Conservation (phyloP, 2,797 vertebrate species). For the Poeciliopsis infans region DNA sequence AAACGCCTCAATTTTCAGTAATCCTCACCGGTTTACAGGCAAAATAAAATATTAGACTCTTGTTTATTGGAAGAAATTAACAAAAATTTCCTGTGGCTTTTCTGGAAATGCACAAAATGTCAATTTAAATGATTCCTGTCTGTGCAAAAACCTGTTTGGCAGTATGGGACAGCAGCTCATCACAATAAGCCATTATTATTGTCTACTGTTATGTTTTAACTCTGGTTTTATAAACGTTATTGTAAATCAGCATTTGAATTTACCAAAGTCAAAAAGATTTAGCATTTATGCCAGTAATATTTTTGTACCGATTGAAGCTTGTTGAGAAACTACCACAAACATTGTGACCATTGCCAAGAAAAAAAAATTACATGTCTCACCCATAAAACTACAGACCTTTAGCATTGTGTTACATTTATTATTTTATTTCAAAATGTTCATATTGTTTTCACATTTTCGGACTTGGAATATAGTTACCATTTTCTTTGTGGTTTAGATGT, state of each 20-base stretch:
- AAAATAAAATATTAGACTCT: not conserved
- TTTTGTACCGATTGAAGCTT: not conserved
- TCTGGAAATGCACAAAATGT: not conserved
- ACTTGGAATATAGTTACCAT: not conserved
- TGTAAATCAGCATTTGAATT: not conserved
- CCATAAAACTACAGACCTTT: not conserved
- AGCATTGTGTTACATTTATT: not conserved
- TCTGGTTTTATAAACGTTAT: not conserved
- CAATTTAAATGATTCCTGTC: not conserved
- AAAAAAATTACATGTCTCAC: not conserved
- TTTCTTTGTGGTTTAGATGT: not conserved
- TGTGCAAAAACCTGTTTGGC: not conserved
- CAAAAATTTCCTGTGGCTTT: not conserved
- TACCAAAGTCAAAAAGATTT: not conserved
- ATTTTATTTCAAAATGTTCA: not conserved
- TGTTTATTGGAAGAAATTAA: not conserved
- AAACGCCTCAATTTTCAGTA: constrained; percentile 39
- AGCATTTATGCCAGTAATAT: not conserved
- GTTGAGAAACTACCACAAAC: not conserved
- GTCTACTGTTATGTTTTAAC: not conserved
- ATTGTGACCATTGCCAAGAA: not conserved
- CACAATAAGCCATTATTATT: not conserved
- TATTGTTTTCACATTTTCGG: not conserved
- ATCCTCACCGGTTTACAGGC: not conserved
- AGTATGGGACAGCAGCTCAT: not conserved